Percentiles rank a stretch among this genome's conserved stretches.
Evolutionary conservation across 2,113 vertebrate species (phyloP).

Genomic region (Colossoma macropomum): DNA sequence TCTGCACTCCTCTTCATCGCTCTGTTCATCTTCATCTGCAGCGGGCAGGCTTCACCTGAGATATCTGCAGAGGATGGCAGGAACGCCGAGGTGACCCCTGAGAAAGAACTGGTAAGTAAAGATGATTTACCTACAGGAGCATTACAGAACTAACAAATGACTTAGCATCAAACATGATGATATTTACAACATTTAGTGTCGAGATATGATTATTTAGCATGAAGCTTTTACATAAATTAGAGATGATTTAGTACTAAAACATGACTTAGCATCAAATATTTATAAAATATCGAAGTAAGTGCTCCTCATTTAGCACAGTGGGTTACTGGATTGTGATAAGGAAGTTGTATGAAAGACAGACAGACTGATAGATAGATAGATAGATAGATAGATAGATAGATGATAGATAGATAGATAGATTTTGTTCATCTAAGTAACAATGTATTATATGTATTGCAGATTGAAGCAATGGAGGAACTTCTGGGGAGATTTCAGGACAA

Average conservation of each 20-base stretch:
- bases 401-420: not conserved
- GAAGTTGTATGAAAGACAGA: not conserved
- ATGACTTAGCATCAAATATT: too few species aligned
- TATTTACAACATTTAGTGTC: not conserved
- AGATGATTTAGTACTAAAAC: too few species aligned
- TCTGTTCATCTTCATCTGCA: slow-evolving; percentile 63
- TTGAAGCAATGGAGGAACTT: slow-evolving; percentile 75
- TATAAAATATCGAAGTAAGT: too few species aligned
- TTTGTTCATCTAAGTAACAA: too few species aligned
- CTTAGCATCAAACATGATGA: too few species aligned
- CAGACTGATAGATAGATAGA: too few species aligned
- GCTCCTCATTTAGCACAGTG: too few species aligned
- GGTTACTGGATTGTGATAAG: too few species aligned
- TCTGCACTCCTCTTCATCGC: slow-evolving; percentile 64
- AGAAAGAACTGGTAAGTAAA: slow-evolving; percentile 76
- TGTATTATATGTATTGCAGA: slow-evolving; percentile 54
- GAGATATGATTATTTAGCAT: not conserved
- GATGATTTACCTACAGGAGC: too few species aligned
- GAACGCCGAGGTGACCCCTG: slow-evolving; percentile 60
- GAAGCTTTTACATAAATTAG: too few species aligned
- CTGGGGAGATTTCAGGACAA: slow-evolving; percentile 67
- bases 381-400: not conserved
- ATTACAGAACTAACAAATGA: too few species aligned
- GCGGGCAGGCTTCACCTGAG: slow-evolving; percentile 69
- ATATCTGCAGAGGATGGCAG: slow-evolving; percentile 67